Conservation (phyloP, 2,888 invertebrate species). For the Penaeus monodon region DNA sequence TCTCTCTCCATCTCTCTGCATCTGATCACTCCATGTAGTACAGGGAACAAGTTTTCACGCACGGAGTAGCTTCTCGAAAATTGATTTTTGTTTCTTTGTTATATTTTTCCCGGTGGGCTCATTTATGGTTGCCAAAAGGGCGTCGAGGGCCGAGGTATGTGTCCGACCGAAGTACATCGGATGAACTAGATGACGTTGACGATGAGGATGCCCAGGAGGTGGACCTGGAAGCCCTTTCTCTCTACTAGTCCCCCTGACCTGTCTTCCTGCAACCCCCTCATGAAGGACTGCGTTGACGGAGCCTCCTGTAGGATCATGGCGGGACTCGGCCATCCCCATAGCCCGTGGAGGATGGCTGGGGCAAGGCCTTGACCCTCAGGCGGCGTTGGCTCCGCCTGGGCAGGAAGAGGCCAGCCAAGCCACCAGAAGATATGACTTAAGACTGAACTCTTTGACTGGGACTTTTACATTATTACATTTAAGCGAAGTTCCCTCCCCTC, state of each 20-base stretch:
- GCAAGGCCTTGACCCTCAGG: conserved; percentile 14
- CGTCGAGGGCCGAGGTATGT: conserved; percentile 16
- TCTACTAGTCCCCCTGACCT: conserved; percentile 44
- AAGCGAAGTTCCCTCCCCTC: too few species aligned
- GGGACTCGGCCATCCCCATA: conserved; percentile 18
- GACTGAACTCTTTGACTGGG: conserved; percentile 34
- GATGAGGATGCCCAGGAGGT: conserved; percentile 48
- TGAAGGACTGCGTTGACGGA: conserved; percentile 20
- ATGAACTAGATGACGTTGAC: conserved; percentile 26
- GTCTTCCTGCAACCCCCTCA: not conserved
- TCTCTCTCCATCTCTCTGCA: too few species aligned
- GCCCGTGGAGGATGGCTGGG: conserved; percentile 1
- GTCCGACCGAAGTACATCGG: conserved; percentile 33
- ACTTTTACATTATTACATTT: too few species aligned
- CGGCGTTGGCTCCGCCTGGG: conserved; percentile 32
- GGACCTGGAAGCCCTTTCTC: conserved; percentile 48
- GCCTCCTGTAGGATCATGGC: conserved; percentile 27
- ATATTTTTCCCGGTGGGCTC: too few species aligned
- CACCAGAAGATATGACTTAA: conserved; percentile 50
- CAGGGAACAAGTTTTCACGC: too few species aligned
- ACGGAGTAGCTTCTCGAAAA: too few species aligned
- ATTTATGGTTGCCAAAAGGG: not conserved
- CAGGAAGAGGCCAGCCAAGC: conserved; percentile 54
- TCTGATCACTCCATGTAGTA: too few species aligned
- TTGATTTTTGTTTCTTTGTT: too few species aligned